Evolutionary conservation across 2,797 vertebrate genomes (phyloP).

Genomic region (Syndactyla subalaris): DNA sequence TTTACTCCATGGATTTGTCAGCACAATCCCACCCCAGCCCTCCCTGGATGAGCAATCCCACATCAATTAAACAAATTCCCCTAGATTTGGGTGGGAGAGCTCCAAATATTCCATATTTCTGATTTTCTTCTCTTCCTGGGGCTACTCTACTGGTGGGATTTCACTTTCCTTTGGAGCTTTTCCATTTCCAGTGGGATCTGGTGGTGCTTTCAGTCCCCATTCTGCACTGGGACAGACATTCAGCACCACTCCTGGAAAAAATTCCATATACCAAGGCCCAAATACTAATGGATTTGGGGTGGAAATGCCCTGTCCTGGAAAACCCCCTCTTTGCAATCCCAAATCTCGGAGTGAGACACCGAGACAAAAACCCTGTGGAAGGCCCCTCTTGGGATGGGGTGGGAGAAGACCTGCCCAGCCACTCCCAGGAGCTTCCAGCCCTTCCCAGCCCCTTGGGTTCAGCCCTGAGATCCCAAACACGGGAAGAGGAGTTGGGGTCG

Average conservation of each 20-base stretch:
- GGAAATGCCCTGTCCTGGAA: neutral
- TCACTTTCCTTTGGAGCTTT: neutral
- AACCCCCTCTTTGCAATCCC: neutral
- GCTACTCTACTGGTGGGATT: neutral
- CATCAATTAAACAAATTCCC: neutral
- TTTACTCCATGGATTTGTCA: neutral
- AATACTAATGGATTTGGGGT: fast-evolving
- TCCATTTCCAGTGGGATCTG: fast-evolving
- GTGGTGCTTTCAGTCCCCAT: fast-evolving
- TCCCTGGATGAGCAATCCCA: neutral
- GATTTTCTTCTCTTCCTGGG: fast-evolving
- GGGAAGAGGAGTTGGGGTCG: neutral
- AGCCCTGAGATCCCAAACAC: neutral
- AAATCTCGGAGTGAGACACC: fast-evolving
- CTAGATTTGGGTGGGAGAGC: neutral
- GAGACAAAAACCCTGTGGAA: neutral
- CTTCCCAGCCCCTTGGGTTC: neutral
- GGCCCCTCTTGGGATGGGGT: neutral
- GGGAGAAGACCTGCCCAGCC: neutral
- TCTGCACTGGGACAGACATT: neutral
- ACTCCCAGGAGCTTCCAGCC: neutral
- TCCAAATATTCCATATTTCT: neutral
- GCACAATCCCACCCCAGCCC: neutral
- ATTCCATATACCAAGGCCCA: fast-evolving
- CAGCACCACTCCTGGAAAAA: fast-evolving